Base-by-base conservation (phyloP, 1,140 invertebrate genomes). In the Listronotus oregonensis region DNA sequence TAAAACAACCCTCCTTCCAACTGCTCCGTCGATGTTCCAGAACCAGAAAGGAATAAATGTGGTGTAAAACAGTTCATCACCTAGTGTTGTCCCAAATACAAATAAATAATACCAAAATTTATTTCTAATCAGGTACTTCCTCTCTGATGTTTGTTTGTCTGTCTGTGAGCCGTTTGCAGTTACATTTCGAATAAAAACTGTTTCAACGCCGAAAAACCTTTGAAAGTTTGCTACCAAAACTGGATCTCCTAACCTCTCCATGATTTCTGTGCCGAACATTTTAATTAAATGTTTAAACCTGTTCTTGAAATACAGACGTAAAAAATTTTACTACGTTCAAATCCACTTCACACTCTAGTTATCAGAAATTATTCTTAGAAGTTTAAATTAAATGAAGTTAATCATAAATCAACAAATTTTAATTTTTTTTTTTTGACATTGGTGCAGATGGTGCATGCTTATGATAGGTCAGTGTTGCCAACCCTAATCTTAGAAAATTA, bases 11-110 rank as follows among this genome's bases (percentile, higher is more conserved):
- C 89, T 83, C 69, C 92, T 80, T 9, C 90, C 90, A 31, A 94
- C 89, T 32, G 89, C 89, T 15, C 89, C 89, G 81, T 95, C 92
- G 61, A 96, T 84, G 79, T 96, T 96, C 94, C 94, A 96, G 73
- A 94, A 91, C 87, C 91, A 92, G 79, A 93, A 94, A 11, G 93
- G 91, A 75, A 96, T 94, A 75, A 95, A 94, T 9, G 86, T 82
- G 0, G 89, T 85, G 79, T 96, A 96, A 81, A 96, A 96, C 60
- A 90, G 84, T 81, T 95, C 94, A 82, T 95, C 94, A 0, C 93
- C 94, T 17, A 96, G 79, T 57, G 87, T 86, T 0, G 93, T 93
- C 11, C 92, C 92, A 73, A 95, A 84, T 1, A 88, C 77, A 77
- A 96, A 95, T 46, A 96, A 76, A 80, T 92, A 93, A 80, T 93